Evolutionary conservation across 2,113 vertebrate species (phyloP), one percentile per base, ranked within the genome.

Genomic region (Periophthalmodon schlosseri): DNA sequence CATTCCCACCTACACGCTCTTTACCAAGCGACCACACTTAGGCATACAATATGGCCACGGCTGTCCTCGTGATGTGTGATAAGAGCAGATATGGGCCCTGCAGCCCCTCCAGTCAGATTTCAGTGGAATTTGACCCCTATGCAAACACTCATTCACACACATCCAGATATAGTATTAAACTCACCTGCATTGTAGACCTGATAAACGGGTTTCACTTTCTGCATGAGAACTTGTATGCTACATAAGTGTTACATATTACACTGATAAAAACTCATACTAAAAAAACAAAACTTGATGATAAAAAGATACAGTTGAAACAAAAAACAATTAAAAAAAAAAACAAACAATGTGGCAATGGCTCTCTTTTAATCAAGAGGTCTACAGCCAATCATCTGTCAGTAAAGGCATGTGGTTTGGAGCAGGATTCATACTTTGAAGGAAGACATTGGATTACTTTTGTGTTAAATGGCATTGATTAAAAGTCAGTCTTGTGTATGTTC

Each of bases 21-120:
- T 64, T 9, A 20, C 61, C 61, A 36, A 36, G 61, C 16, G 15
- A 64, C 61, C 28, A 36, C 16, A 64, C 16, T 20, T 36, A 2
- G 18, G 15, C 33, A 36, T 20, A 6, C 57, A 60, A 60, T 64
- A 64, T 20, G 14, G 61, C 28, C 16, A 34, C 9, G 10, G 57
- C 13, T 60, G 54, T 57, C 23, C 24, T 18, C 68, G 54, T 50
- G 60, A 72, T 44, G 28, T 16, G 9, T 54, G 44, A 75, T 75
- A 73, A 70, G 58, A 9, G 20, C 20, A 44, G 50, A 69, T 6
- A 74, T 24, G 10, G 10, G 20, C 9, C 10, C 64, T 49, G 24
- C 21, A 44, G 18, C 28, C 69, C 57, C 71, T 84, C 18, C n/a
- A 68, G 20, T 70, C 77, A 76, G 14, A 58, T 68, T 64, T 72